phyloP scores from a whole-genome alignment of 2,888 invertebrate genomes.

The Thysanoteuthis rhombus region DNA sequence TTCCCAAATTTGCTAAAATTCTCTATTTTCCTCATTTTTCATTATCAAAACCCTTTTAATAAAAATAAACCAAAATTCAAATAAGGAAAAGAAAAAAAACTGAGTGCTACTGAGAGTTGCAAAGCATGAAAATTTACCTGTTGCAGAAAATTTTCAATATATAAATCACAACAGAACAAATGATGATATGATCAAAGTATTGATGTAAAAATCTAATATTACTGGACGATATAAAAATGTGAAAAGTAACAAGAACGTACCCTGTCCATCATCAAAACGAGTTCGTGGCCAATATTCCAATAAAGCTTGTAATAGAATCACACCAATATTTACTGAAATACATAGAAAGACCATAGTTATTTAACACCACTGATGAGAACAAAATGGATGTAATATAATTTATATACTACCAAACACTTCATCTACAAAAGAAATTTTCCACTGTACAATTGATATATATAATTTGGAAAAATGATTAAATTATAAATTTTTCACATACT shows the following conservation, averaged over 20 bases:
- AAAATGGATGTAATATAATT: not conserved
- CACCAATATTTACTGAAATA: slow-evolving; percentile 88
- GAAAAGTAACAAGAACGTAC: slow-evolving; percentile 38
- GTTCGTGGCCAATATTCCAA: slow-evolving; percentile 86
- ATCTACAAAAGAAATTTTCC: not conserved
- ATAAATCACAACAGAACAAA: not conserved
- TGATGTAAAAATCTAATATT: not conserved
- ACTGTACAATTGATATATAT: not conserved
- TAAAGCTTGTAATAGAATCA: slow-evolving; percentile 89
- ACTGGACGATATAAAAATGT: not conserved
- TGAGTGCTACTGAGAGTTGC: not conserved
- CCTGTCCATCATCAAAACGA: slow-evolving; percentile 56
- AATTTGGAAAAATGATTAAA: no score
- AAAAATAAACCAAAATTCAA: not conserved
- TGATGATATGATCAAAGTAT: not conserved
- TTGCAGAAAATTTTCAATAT: not conserved
- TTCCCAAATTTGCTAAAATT: not conserved
- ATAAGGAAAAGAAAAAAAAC: not conserved
- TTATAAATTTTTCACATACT: no score
- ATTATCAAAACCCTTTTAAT: no score
- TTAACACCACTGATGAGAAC: not conserved
- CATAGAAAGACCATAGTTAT: slow-evolving; percentile 29
- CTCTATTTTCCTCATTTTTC: no score
- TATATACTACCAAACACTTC: not conserved
- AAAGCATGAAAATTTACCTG: not conserved